Conservation (phyloP, 1,140 invertebrate species). For the Steinernema khuongi region DNA sequence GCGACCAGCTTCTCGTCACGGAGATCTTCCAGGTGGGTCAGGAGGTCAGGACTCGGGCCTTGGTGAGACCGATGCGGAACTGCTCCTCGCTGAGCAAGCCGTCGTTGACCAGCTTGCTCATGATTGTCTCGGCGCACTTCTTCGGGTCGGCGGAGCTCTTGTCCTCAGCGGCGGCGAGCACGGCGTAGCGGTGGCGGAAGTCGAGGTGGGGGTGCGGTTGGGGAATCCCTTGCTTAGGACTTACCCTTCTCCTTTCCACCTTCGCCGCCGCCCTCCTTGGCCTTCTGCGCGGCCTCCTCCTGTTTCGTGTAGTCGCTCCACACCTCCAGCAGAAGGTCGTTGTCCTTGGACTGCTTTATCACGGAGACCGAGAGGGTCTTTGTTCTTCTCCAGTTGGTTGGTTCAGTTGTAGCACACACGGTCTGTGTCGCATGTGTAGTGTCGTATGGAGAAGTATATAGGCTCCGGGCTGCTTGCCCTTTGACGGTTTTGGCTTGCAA, state of each 20-base stretch:
- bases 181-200: conserved; percentile 75
- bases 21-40: conserved; percentile 99
- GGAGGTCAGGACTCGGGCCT: conserved; percentile 84
- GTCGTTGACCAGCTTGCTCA: conserved; percentile 49
- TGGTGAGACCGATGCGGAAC: conserved; percentile 54
- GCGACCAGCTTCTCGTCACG: conserved; percentile 95
- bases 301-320: conserved; percentile 58
- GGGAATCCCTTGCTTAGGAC: conserved; percentile 85
- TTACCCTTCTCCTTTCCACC: conserved; percentile 58
- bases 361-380: conserved; percentile 96
- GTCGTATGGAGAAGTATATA: conserved; percentile 97
- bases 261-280: conserved; percentile 48
- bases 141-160: conserved; percentile 52
- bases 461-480: conserved; percentile 67
- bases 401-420: conserved; percentile 96
- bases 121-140: conserved; percentile 50
- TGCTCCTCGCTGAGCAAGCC: conserved; percentile 50
- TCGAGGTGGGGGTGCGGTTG: conserved; percentile 69
- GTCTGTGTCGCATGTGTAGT: conserved; percentile 96
- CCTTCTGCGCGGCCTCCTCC: conserved; percentile 54
- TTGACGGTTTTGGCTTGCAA: conserved; percentile 82
- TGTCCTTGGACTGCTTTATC: conserved; percentile 63
- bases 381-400: conserved; percentile 99
- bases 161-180: conserved; percentile 52
- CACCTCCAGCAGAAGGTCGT: conserved; percentile 47